Evolutionary conservation across 2,888 invertebrate species (phyloP).

Genomic region (Balanococcus diminutus): DNA sequence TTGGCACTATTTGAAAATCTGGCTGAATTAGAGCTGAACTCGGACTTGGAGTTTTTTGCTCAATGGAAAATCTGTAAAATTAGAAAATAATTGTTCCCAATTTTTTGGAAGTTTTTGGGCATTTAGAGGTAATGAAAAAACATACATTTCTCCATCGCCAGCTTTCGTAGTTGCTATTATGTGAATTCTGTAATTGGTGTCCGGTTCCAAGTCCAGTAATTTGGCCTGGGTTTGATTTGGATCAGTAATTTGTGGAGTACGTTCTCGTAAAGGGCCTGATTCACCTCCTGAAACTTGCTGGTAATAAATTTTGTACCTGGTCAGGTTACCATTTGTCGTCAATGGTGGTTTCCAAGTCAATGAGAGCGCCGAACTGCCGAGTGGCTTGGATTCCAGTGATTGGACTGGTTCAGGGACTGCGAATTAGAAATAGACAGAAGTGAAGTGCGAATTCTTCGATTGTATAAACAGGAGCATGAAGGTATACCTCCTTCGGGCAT

Average conservation of each 20-base stretch:
- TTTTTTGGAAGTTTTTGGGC: too few relatives aligned
- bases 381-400: constrained; percentile 79
- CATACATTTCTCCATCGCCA: constrained; percentile 81
- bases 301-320: constrained; percentile 91
- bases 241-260: constrained; percentile 79
- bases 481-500: constrained; percentile 89
- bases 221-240: constrained; percentile 80
- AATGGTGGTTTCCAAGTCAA: constrained; percentile 92
- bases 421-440: neutral
- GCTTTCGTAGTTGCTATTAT: constrained; percentile 86
- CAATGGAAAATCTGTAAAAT: constrained; percentile 72
- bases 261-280: constrained; percentile 70
- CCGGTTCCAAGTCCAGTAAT: constrained; percentile 80
- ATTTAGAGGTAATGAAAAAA: neutral
- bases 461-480: neutral
- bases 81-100: neutral
- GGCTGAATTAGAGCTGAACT: constrained; percentile 70
- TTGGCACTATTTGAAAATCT: constrained; percentile 70
- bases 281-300: constrained; percentile 73
- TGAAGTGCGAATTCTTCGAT: neutral
- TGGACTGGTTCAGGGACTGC: constrained; percentile 82
- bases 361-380: constrained; percentile 87
- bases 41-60: constrained; percentile 74
- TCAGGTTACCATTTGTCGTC: constrained; percentile 88
- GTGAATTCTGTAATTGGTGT: constrained; percentile 85